phyloP scores from a whole-genome alignment of 2,797 vertebrate genomes.

The Acanthurus lineatus region DNA sequence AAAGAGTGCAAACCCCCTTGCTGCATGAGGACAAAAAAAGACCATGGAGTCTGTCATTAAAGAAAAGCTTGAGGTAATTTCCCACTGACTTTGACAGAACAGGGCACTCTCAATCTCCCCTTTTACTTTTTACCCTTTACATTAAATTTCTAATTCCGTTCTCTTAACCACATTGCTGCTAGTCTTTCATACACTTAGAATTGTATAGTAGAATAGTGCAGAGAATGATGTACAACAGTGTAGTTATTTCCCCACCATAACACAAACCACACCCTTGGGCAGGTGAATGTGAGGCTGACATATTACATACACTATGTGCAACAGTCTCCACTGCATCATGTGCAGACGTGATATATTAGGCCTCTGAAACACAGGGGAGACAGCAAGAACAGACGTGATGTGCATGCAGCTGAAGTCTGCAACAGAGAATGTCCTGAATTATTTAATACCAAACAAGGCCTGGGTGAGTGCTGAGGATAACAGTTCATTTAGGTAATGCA shows the following conservation, averaged over 20 bases:
- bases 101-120: constrained; percentile 6
- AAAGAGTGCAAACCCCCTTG: constrained; percentile 47
- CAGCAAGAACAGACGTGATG: constrained; percentile 67
- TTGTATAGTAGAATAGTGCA: background rate
- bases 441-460: constrained; percentile 82
- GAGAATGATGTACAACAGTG: constrained; percentile 32
- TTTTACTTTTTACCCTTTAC: constrained; percentile 3
- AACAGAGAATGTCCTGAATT: constrained; percentile 78
- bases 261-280: constrained; percentile 63
- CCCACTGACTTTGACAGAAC: constrained; percentile 30
- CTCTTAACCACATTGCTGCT: constrained; percentile 24
- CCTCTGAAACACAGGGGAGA: constrained; percentile 66
- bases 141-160: constrained; percentile 11
- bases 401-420: constrained; percentile 75
- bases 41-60: constrained; percentile 50
- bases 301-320: constrained; percentile 60
- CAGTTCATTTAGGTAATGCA: constrained; percentile 80
- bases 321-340: constrained; percentile 62
- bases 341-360: constrained; percentile 63
- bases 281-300: constrained; percentile 57
- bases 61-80: constrained; percentile 52
- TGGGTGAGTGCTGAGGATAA: constrained; percentile 73
- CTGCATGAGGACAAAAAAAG: constrained; percentile 56
- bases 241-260: constrained; percentile 27
- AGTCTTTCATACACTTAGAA: constrained; percentile 12